These are phyloP conservation scores for Hippoglossus stenolepis DNA, from an alignment of 2,113 vertebrate species.

Conservation along the genomic window DNA sequence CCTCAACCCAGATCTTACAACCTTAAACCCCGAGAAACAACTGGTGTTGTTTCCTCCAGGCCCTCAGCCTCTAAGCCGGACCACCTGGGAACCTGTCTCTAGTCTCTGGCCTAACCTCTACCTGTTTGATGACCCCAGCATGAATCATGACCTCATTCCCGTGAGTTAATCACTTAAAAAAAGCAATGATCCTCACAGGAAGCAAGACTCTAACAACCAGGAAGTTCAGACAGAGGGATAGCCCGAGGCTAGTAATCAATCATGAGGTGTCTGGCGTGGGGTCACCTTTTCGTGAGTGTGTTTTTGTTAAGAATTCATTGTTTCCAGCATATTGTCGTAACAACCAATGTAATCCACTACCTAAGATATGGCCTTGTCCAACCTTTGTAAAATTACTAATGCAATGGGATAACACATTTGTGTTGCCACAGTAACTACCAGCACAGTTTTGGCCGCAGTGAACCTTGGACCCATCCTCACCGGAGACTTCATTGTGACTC, in stretches of 20 bases:
- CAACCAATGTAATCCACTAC: neutral
- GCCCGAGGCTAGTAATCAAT: conserved; percentile 75
- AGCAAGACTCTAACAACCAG: conserved; percentile 69
- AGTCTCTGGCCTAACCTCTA: conserved; percentile 31
- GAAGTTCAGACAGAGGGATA: conserved; percentile 70
- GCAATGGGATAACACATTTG: neutral
- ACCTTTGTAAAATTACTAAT: neutral
- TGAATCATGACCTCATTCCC: conserved; percentile 66
- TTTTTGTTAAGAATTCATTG: conserved; percentile 41
- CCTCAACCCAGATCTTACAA: conserved; percentile 22
- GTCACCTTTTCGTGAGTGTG: conserved; percentile 44
- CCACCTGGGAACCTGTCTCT: conserved; percentile 58
- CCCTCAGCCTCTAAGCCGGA: conserved; percentile 28
- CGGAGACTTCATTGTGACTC: neutral
- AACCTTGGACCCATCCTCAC: neutral
- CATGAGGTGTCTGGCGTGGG: conserved; percentile 54
- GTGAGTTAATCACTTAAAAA: conserved; percentile 64
- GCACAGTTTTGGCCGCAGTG: neutral
- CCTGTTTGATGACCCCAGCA: conserved; percentile 49
- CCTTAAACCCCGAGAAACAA: conserved; percentile 30
- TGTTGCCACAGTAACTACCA: conserved; percentile 24
- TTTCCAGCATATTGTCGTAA: conserved; percentile 27
- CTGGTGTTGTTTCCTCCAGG: conserved; percentile 3
- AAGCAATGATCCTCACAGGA: conserved; percentile 66
- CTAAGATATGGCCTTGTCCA: neutral